A percentile compares a stretch with the other conserved stretches of the same genome.
Conservation (phyloP, 2,888 invertebrate species). For the Drosophila suboccidentalis region DNA sequence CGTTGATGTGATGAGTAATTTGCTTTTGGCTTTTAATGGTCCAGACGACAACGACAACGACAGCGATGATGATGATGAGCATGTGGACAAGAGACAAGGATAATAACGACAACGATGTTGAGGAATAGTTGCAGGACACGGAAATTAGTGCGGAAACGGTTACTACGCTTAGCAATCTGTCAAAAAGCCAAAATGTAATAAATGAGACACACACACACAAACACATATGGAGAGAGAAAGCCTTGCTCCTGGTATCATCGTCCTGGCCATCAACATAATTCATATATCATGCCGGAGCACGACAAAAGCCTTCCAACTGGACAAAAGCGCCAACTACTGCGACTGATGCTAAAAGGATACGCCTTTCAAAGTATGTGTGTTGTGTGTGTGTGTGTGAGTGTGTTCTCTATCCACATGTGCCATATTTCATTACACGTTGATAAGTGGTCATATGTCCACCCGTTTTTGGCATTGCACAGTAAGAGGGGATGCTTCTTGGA, state of each 20-base stretch:
- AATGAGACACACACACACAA: conserved; percentile 52
- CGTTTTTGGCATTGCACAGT: conserved; percentile 1
- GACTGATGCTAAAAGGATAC: conserved; percentile 46
- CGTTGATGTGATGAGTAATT: conserved; percentile 84
- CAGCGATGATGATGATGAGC: conserved; percentile 19
- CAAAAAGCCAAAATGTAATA: conserved; percentile 81
- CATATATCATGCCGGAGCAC: conserved; percentile 65
- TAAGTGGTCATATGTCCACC: conserved; percentile 72
- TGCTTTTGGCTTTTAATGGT: conserved; percentile 83
- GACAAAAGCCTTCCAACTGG: conserved; percentile 60
- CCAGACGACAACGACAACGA: conserved; percentile 49
- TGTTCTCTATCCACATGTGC: conserved; percentile 43
- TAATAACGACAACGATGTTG: conserved; percentile 44
- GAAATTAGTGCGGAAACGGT: conserved; percentile 78
- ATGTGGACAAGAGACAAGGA: conserved; percentile 16
- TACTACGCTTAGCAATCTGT: conserved; percentile 79
- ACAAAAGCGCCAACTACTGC: conserved; percentile 57
- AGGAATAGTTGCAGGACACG: conserved; percentile 72
- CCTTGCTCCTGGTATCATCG: conserved; percentile 39
- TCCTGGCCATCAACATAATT: conserved; percentile 69
- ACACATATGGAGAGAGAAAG: background rate
- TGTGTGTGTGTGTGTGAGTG: conserved; percentile 3
- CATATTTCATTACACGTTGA: conserved; percentile 78
- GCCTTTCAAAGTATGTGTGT: conserved; percentile 14
- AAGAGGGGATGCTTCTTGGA: conserved; percentile 37